phyloP scores from a whole-genome alignment of 2,888 invertebrate genomes.

The Andrena praecox region DNA sequence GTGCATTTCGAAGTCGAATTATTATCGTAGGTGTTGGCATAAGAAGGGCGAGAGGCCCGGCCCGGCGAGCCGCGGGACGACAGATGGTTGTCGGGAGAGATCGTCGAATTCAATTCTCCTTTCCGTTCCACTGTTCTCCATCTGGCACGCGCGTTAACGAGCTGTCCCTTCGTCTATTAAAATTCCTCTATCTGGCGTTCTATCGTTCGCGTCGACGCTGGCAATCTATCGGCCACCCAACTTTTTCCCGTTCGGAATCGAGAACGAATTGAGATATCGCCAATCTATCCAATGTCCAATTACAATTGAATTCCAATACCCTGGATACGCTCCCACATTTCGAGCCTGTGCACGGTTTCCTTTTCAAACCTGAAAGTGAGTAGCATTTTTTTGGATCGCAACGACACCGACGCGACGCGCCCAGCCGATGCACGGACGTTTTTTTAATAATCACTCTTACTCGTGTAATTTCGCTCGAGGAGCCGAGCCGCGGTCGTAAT shows the following conservation, averaged over 20 bases:
- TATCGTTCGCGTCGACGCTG: background rate
- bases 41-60: constrained; percentile 33
- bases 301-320: too few relatives aligned
- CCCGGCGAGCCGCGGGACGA: constrained; percentile 26
- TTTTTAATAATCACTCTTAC: constrained; percentile 23
- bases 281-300: background rate
- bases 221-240: too few relatives aligned
- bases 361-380: background rate
- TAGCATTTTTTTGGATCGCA: background rate
- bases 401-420: too few relatives aligned
- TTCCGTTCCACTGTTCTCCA: constrained; percentile 39
- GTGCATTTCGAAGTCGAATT: constrained; percentile 71
- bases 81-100: constrained; percentile 65
- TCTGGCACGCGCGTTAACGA: constrained; percentile 32
- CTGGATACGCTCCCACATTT: too few relatives aligned
- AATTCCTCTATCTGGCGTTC: background rate
- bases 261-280: constrained; percentile 12
- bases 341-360: too few relatives aligned
- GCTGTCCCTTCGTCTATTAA: constrained; percentile 6
- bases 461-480: constrained; percentile 26
- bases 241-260: constrained; percentile 1
- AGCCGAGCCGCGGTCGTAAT: constrained; percentile 2
- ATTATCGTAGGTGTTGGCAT: constrained; percentile 72
- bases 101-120: constrained; percentile 33
- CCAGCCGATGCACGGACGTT: background rate